Conservation (phyloP, 1,140 invertebrate species). For the Ostrea edulis region DNA sequence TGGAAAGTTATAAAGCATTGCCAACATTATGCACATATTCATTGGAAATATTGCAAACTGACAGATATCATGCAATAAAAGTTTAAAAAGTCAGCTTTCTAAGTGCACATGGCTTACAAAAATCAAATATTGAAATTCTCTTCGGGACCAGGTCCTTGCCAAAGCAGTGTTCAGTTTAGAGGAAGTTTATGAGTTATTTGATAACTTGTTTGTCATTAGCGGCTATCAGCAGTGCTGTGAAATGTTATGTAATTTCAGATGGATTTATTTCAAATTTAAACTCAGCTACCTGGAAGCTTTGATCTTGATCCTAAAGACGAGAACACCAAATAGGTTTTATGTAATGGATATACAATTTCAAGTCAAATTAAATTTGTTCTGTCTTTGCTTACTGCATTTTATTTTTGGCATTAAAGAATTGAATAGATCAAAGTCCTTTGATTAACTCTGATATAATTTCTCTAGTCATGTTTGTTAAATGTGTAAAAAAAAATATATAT, state of each 20-base stretch:
- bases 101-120: background rate
- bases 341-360: background rate
- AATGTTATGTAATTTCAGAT: conserved; percentile 26
- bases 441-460: no score
- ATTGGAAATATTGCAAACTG: background rate
- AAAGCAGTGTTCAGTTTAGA: background rate
- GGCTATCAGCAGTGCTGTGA: background rate
- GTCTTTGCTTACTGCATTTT: background rate
- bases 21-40: background rate
- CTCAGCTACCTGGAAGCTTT: background rate
- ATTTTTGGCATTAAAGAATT: no score
- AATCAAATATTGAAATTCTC: background rate
- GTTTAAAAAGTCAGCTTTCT: background rate
- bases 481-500: no score
- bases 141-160: background rate
- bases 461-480: no score
- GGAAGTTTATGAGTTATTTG: background rate
- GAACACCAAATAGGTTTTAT: background rate
- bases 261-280: background rate
- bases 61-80: background rate
- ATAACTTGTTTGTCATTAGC: background rate
- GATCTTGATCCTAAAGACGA: background rate
- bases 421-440: no score
- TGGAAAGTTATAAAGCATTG: no score
- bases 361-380: background rate